Percentiles rank a stretch among this genome's conserved stretches.
phyloP scores from a whole-genome alignment of 2,888 invertebrate genomes.

The Helleia helle region DNA sequence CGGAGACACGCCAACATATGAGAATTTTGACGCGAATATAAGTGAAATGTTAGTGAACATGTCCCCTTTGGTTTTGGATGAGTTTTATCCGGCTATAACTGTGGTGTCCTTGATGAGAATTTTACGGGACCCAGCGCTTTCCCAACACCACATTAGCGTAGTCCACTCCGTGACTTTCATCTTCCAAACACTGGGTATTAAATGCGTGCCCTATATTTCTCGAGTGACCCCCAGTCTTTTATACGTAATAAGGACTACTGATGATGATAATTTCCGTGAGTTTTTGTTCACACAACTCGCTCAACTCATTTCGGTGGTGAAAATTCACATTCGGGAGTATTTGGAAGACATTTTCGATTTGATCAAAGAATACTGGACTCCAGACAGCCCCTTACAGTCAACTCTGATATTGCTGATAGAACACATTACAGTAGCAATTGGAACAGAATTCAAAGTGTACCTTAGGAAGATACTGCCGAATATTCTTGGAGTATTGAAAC shows the following conservation, averaged over 20 bases:
- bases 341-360: constrained; percentile 95
- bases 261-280: constrained; percentile 84
- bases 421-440: constrained; percentile 93
- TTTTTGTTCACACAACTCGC: constrained; percentile 96
- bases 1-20: constrained; percentile 77
- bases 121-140: constrained; percentile 90
- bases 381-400: constrained; percentile 86
- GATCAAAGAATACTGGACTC: constrained; percentile 95
- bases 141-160: constrained; percentile 94
- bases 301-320: constrained; percentile 93
- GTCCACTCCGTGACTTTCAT: constrained; percentile 97
- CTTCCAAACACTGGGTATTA: constrained; percentile 95
- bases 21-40: constrained; percentile 76
- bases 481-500: constrained; percentile 91
- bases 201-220: constrained; percentile 93
- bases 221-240: constrained; percentile 92
- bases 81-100: constrained; percentile 98
- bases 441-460: constrained; percentile 96
- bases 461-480: constrained; percentile 94
- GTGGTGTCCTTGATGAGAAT: constrained; percentile 96
- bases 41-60: constrained; percentile 96
- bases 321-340: constrained; percentile 96
- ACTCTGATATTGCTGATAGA: constrained; percentile 93
- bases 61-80: constrained; percentile 90
- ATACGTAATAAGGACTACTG: constrained; percentile 91